phyloP scores from a whole-genome alignment of 2,797 vertebrate genomes.

The Alectoris magna region DNA sequence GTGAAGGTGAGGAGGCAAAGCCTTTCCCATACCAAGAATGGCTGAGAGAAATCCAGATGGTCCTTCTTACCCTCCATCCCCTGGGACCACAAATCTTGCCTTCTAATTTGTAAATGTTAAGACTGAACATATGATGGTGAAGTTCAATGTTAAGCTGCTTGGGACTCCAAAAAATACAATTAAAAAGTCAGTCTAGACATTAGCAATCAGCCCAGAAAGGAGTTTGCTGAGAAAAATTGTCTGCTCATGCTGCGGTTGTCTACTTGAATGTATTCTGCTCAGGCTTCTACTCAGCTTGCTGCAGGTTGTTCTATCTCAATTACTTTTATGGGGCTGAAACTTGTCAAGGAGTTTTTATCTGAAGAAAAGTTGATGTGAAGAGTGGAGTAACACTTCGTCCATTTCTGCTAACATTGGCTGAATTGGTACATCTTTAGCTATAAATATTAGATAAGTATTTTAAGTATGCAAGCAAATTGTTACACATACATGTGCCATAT shows the following conservation, averaged over 20 bases:
- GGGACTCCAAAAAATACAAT: background rate
- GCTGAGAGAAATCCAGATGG: background rate
- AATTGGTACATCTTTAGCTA: constrained; percentile 3
- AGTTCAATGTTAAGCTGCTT: background rate
- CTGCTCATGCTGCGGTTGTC: background rate
- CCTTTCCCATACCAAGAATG: background rate
- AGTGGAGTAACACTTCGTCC: background rate
- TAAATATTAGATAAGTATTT: constrained; percentile 44
- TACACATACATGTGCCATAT: background rate
- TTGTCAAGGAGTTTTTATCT: constrained; percentile 5
- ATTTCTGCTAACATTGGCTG: constrained; percentile 28
- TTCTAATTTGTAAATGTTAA: background rate
- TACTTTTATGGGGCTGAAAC: background rate
- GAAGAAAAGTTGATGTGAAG: constrained; percentile 30
- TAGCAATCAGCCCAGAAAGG: background rate
- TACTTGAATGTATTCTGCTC: background rate
- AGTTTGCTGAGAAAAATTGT: background rate
- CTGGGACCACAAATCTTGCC: background rate
- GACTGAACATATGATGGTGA: background rate
- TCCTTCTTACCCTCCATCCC: background rate
- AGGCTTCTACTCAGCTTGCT: background rate
- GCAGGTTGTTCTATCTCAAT: background rate
- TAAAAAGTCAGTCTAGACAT: background rate
- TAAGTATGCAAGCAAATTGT: background rate
- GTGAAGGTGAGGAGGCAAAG: background rate